These are phyloP conservation scores for Subanguina moxae DNA, from an alignment of 1,140 invertebrate genomes.

Conservation along the genomic window DNA sequence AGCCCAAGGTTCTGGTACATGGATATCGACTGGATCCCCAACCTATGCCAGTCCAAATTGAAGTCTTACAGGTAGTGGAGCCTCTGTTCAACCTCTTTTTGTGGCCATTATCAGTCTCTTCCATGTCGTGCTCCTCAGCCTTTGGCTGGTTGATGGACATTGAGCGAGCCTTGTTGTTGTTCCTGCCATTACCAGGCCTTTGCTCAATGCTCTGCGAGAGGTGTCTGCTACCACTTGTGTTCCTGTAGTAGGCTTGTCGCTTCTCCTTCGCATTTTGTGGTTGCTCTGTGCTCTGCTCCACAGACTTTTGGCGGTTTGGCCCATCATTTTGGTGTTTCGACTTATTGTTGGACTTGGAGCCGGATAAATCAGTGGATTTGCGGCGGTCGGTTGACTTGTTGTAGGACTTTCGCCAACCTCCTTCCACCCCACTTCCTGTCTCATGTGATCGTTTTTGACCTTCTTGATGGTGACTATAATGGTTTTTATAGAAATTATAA, in stretches of 20 bases:
- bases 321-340: background rate
- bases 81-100: background rate
- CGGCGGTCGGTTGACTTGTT: constrained; percentile 3
- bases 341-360: background rate
- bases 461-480: background rate
- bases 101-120: background rate
- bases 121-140: background rate
- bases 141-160: background rate
- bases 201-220: background rate
- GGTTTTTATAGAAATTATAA: background rate
- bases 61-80: constrained; percentile 8
- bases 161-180: background rate
- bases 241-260: background rate
- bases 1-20: too few species aligned
- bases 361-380: background rate
- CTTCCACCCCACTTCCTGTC: background rate
- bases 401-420: constrained; percentile 1
- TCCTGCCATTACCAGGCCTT: constrained; percentile 2
- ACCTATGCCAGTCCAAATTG: background rate
- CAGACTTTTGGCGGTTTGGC: background rate
- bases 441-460: background rate
- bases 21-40: too few species aligned
- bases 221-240: background rate
- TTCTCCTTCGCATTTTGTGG: background rate
- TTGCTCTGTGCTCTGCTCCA: background rate